These are phyloP conservation scores for Gisinianus flammeolus DNA, from an alignment of 2,888 invertebrate genomes.

Conservation along the genomic window DNA sequence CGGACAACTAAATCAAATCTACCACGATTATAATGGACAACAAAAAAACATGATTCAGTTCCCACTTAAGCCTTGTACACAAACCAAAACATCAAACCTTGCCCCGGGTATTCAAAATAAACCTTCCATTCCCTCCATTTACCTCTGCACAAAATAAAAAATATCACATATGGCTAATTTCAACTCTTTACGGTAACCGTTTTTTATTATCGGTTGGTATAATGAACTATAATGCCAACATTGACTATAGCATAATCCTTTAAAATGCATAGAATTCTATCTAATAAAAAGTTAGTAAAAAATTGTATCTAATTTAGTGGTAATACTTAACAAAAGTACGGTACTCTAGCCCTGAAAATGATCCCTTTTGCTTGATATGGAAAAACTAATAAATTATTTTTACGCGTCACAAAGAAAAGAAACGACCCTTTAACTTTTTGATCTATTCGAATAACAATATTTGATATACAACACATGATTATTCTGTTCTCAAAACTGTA, in stretches of 20 bases:
- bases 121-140: not conserved
- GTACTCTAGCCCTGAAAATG: not conserved
- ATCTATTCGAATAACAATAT: not conserved
- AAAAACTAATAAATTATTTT: constrained; percentile 32
- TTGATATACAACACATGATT: no score
- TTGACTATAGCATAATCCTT: not conserved
- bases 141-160: no score
- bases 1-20: constrained; percentile 31
- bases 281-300: constrained; percentile 15
- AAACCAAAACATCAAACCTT: constrained; percentile 11
- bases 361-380: not conserved
- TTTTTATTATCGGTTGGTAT: no score
- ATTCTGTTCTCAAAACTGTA: no score
- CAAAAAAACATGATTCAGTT: not conserved
- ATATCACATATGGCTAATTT: no score
- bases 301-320: constrained; percentile 9
- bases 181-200: no score
- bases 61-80: constrained; percentile 33
- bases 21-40: not conserved
- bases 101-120: constrained; percentile 3
- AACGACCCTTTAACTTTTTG: not conserved
- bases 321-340: constrained; percentile 3
- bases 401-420: constrained; percentile 6
- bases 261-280: not conserved
- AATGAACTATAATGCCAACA: not conserved